phyloP scores from a whole-genome alignment of 2,113 vertebrate species.

The Rhadina sibilatrix region DNA sequence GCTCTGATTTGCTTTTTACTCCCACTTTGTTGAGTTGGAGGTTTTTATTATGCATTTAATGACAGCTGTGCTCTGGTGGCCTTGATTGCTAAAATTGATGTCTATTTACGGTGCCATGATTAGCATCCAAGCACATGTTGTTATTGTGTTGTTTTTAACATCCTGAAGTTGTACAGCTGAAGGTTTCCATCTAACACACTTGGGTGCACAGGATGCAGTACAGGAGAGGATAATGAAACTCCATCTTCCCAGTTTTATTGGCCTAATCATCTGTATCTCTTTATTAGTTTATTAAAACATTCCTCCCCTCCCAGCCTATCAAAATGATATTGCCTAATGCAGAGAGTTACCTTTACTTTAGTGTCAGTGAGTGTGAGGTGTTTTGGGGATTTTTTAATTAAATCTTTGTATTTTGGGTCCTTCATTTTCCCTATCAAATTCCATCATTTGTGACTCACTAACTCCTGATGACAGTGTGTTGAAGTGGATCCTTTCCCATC shows the following conservation, averaged over 20 bases:
- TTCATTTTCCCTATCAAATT: neutral
- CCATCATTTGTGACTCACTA: neutral
- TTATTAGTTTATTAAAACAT: neutral
- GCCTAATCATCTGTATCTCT: neutral
- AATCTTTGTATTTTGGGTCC: neutral
- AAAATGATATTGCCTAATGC: neutral
- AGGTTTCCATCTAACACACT: slow-evolving; percentile 13
- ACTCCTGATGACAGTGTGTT: neutral
- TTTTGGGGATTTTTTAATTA: neutral
- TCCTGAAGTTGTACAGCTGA: neutral
- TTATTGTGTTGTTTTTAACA: slow-evolving; percentile 43
- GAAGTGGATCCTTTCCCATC: neutral
- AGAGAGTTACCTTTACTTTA: neutral
- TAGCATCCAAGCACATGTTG: neutral
- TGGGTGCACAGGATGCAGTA: neutral
- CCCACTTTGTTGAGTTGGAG: neutral
- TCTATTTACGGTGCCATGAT: slow-evolving; percentile 5
- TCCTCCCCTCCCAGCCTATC: neutral
- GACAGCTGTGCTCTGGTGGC: neutral
- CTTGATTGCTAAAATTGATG: slow-evolving; percentile 21
- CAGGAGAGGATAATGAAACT: neutral
- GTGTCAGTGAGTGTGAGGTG: neutral
- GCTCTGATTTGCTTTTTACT: neutral
- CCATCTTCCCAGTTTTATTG: neutral
- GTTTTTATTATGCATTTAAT: slow-evolving; percentile 10